phyloP scores from a whole-genome alignment of 2,113 vertebrate genomes.

The Chionis minor region DNA sequence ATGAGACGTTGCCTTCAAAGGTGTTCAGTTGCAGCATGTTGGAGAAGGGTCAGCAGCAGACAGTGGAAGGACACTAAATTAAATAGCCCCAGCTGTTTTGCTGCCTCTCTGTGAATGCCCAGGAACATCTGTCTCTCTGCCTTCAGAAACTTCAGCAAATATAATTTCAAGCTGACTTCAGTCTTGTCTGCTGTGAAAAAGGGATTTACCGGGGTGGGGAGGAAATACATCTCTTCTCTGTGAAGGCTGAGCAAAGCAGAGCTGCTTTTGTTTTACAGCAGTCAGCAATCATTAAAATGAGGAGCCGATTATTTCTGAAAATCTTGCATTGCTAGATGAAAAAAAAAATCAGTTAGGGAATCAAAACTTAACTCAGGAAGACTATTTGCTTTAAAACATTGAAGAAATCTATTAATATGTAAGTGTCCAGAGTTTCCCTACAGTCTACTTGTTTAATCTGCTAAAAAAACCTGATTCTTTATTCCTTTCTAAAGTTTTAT shows the following conservation, averaged over 20 bases:
- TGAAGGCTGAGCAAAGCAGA: neutral
- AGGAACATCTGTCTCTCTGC: neutral
- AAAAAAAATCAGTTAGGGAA: neutral
- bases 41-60: neutral
- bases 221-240: neutral
- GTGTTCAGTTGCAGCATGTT: neutral
- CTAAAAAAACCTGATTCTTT: neutral
- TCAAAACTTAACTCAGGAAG: neutral
- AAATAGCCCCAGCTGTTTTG: neutral
- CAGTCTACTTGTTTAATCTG: neutral
- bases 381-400: constrained; percentile 5
- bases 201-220: neutral
- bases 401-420: neutral
- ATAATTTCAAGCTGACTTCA: neutral
- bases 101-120: neutral
- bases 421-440: neutral
- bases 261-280: neutral
- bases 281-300: neutral
- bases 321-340: neutral
- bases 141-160: neutral
- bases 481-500: neutral
- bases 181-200: neutral
- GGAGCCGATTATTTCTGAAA: neutral
- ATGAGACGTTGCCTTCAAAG: neutral
- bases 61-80: neutral